Evolutionary conservation across 2,113 vertebrate species (phyloP).

Genomic region (Propithecus coquereli): DNA sequence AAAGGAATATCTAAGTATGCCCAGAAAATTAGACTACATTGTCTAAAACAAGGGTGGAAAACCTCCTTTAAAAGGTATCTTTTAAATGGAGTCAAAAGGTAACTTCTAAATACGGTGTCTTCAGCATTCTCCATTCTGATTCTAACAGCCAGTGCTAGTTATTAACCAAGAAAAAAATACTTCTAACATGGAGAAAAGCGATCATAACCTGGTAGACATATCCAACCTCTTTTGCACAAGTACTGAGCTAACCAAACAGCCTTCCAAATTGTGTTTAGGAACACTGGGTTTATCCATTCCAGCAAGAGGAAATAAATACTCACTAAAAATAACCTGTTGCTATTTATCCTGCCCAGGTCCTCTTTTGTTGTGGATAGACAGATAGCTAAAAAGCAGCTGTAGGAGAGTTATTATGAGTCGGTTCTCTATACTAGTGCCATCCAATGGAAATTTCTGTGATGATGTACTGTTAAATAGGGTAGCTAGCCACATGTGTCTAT

Average conservation of each 20-base stretch:
- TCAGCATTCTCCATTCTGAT: background rate
- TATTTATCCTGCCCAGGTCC: slow-evolving; percentile 25
- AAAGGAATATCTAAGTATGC: background rate
- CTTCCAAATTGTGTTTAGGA: slow-evolving; percentile 6
- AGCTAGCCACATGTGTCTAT: background rate
- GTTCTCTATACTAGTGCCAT: background rate
- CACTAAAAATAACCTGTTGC: slow-evolving; percentile 50
- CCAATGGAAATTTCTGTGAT: background rate
- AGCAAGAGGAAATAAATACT: slow-evolving; percentile 18
- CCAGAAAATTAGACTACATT: background rate
- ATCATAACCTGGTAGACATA: background rate
- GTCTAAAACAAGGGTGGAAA: too few species aligned
- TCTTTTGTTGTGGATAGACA: slow-evolving; percentile 42
- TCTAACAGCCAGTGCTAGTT: background rate
- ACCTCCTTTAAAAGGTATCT: background rate
- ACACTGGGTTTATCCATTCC: background rate
- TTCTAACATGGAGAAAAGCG: background rate
- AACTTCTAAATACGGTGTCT: background rate
- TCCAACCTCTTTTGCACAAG: background rate
- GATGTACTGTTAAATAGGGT: background rate
- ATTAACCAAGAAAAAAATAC: background rate
- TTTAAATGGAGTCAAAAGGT: background rate
- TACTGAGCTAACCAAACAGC: slow-evolving; percentile 26
- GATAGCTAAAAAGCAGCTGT: slow-evolving; percentile 36
- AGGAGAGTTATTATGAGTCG: background rate